Evolutionary conservation across 2,888 invertebrate species (phyloP).

Genomic region (Erebia aethiops): DNA sequence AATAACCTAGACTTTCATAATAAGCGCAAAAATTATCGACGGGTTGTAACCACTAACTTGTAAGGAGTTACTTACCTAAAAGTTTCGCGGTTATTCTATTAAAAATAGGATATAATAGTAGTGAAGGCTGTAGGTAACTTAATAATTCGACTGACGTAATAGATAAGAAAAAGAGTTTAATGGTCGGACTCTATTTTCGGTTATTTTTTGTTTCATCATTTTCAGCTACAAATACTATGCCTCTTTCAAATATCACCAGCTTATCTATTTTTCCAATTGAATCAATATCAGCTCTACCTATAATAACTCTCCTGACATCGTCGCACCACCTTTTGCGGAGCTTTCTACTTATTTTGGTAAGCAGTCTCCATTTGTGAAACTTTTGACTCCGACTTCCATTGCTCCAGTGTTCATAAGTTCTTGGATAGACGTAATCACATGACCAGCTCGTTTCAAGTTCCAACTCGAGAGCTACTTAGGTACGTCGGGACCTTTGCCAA

Average conservation of each 20-base stretch:
- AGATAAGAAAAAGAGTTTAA: constrained; percentile 48
- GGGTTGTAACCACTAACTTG: no score
- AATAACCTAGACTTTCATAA: constrained; percentile 41
- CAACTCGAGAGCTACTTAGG: not conserved
- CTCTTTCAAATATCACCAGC: not conserved
- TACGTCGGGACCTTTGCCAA: not conserved
- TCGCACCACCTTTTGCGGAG: no score
- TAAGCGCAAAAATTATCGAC: constrained; percentile 51
- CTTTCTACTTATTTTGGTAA: no score
- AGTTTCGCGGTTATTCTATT: constrained; percentile 71
- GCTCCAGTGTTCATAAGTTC: no score
- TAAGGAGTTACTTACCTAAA: constrained; percentile 72
- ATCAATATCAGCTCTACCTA: no score
- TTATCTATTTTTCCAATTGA: not conserved
- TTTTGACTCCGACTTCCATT: no score
- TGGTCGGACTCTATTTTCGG: constrained; percentile 49
- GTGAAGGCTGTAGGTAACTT: constrained; percentile 64
- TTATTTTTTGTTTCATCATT: constrained; percentile 57
- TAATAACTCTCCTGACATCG: no score
- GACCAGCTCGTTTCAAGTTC: not conserved
- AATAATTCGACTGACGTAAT: constrained; percentile 72
- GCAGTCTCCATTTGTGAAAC: no score
- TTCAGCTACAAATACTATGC: not conserved
- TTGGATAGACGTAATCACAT: no score
- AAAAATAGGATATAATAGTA: constrained; percentile 57